These are phyloP conservation scores for Eidolon dupreanum DNA, from an alignment of 2,797 vertebrate species.

Conservation along the genomic window DNA sequence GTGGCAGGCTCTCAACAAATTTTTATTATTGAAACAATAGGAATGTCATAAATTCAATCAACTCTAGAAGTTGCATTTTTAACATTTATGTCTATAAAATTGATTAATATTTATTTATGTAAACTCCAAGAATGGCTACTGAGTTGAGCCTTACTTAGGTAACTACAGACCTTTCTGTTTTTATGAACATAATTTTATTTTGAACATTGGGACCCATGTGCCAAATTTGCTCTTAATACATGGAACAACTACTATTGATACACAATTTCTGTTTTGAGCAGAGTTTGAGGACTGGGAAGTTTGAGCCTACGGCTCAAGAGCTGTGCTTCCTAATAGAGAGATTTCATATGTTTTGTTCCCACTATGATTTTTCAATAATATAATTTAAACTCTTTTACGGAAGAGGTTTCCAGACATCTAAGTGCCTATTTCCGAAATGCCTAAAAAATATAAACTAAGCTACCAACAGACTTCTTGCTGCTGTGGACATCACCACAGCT, in stretches of 20 bases:
- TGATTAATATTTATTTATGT: background rate
- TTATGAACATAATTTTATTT: background rate
- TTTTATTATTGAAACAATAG: background rate
- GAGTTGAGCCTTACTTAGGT: background rate
- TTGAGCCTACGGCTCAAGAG: background rate
- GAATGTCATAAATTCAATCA: background rate
- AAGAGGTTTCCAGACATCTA: background rate
- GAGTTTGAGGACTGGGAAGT: background rate
- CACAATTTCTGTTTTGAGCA: conserved; percentile 23
- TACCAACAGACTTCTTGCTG: background rate
- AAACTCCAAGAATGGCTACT: background rate
- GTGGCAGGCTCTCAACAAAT: background rate
- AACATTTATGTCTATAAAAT: background rate
- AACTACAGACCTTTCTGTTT: background rate
- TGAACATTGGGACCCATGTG: background rate
- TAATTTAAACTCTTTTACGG: background rate
- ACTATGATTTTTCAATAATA: background rate
- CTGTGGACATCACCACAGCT: background rate
- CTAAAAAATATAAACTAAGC: background rate
- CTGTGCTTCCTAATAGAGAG: background rate
- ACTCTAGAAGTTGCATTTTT: background rate
- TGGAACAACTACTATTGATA: background rate
- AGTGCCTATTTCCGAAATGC: background rate
- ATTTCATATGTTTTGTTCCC: background rate
- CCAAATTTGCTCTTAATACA: conserved; percentile 58